These are phyloP conservation scores for Chaetodon auriga DNA, from an alignment of 2,113 vertebrate species.

Conservation along the genomic window DNA sequence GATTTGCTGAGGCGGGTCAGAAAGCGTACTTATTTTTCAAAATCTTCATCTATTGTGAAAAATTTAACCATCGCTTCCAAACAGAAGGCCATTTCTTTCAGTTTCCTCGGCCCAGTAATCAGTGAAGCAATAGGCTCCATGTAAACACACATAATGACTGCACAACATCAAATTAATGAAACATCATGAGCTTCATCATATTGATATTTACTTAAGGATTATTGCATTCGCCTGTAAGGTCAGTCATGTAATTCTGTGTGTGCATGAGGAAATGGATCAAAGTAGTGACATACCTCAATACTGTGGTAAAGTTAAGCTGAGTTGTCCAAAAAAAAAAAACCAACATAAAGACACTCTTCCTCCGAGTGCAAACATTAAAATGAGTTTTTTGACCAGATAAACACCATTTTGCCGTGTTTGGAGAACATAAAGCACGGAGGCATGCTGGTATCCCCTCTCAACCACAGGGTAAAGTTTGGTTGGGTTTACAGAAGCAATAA, in stretches of 20 bases:
- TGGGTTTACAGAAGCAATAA: slow-evolving; percentile 66
- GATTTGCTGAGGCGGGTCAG: neutral
- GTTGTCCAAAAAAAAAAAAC: neutral
- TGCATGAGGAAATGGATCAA: slow-evolving; percentile 2
- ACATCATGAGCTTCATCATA: neutral
- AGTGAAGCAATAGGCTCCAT: neutral
- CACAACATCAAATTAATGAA: neutral
- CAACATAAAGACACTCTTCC: neutral
- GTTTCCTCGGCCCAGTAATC: neutral
- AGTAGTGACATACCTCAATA: neutral
- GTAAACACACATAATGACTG: neutral
- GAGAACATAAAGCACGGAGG: neutral
- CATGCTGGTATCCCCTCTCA: slow-evolving; percentile 5
- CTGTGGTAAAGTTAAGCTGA: neutral
- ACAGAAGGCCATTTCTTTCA: neutral
- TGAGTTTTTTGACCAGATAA: neutral
- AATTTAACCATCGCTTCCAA: neutral
- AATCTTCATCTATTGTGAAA: neutral
- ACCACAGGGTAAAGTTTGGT: slow-evolving; percentile 18
- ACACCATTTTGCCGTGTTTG: neutral
- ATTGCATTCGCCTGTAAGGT: neutral
- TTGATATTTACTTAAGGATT: neutral
- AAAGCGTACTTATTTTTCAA: neutral
- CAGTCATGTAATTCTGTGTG: neutral
- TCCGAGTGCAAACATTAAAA: neutral